Conservation (phyloP, 2,113 vertebrate genomes). For the Dicaeum eximium region DNA sequence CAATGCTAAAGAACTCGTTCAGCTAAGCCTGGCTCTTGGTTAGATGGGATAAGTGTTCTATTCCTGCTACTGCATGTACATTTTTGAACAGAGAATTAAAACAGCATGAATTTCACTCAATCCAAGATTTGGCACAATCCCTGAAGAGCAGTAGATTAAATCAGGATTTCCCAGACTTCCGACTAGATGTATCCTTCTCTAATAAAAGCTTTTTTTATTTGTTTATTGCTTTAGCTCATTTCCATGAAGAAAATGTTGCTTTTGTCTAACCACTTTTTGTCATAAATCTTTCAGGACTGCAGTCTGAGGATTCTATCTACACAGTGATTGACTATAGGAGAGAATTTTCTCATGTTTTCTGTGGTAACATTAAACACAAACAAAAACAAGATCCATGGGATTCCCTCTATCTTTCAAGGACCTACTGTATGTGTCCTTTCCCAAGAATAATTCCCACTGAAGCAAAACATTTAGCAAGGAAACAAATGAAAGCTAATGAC, state of each 20-base stretch:
- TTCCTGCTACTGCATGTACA: neutral
- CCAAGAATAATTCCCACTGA: neutral
- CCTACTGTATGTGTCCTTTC: neutral
- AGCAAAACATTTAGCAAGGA: neutral
- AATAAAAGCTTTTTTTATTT: constrained; percentile 17
- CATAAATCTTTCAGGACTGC: neutral
- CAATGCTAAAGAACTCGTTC: neutral
- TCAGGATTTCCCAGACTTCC: constrained; percentile 31
- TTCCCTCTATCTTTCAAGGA: neutral
- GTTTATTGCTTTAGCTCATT: constrained; percentile 20
- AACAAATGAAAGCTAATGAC: neutral
- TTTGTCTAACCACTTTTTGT: neutral
- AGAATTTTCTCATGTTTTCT: neutral
- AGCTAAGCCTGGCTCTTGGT: neutral
- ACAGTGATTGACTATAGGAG: neutral
- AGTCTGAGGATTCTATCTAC: neutral
- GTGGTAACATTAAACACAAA: neutral
- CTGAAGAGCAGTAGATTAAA: neutral
- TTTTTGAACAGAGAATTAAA: constrained; percentile 41
- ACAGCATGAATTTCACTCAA: neutral
- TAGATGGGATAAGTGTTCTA: neutral
- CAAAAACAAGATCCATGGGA: neutral
- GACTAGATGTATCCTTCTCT: neutral
- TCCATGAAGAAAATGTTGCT: neutral
- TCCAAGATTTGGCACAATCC: neutral